phyloP scores from a whole-genome alignment of 2,113 vertebrate species.

The Ceyx melanurus region DNA sequence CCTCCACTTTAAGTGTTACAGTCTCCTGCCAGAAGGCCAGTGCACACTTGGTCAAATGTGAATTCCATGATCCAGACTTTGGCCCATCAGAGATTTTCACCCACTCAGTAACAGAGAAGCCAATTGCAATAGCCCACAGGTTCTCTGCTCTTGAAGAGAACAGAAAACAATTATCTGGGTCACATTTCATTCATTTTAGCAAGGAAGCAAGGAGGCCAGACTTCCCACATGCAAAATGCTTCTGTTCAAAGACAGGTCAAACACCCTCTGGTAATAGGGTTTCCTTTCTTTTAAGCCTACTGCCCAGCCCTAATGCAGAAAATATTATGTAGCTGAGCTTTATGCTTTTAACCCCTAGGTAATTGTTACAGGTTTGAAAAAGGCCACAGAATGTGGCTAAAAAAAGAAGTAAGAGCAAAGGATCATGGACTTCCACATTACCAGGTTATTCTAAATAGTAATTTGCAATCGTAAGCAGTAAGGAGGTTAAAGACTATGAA shows the following conservation, averaged over 20 bases:
- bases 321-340: background rate
- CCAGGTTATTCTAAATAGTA: background rate
- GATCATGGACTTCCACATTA: background rate
- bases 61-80: background rate
- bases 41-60: background rate
- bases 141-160: background rate
- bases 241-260: background rate
- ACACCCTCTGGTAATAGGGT: background rate
- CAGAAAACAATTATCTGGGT: background rate
- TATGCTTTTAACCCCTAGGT: background rate
- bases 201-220: background rate
- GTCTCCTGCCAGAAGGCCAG: background rate
- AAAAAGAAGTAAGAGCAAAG: background rate
- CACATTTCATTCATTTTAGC: background rate
- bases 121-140: background rate
- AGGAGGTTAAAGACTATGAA: background rate
- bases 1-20: background rate
- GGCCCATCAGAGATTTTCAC: background rate
- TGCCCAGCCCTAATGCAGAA: background rate
- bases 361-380: background rate
- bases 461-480: background rate
- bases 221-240: background rate
- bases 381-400: background rate
- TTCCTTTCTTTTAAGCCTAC: background rate
- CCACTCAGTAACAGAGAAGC: background rate